A percentile compares a stretch with the other conserved stretches of the same genome.
These are phyloP conservation scores for Nematopogon swammerdamellus DNA, from an alignment of 2,888 invertebrate species.

Conservation along the genomic window DNA sequence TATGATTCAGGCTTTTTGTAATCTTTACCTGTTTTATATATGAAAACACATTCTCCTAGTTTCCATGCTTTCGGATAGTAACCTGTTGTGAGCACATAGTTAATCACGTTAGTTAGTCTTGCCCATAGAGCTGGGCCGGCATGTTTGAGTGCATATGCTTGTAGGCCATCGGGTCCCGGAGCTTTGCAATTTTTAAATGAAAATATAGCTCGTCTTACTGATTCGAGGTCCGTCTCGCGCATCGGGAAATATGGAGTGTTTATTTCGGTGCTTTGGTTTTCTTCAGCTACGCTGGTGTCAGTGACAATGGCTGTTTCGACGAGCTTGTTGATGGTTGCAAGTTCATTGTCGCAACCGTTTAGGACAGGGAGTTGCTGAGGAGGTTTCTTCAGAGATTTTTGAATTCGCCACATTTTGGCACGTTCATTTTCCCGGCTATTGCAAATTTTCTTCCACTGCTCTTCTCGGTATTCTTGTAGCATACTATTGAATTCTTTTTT, in stretches of 20 bases:
- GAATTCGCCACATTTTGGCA: not conserved
- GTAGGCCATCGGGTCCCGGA: not conserved
- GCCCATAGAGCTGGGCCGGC: no score
- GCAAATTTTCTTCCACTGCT: no score
- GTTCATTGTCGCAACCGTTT: not conserved
- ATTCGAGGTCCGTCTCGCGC: not conserved
- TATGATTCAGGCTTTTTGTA: not conserved
- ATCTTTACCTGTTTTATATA: slow-evolving; percentile 1
- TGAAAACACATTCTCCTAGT: slow-evolving; percentile 1
- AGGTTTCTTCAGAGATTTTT: not conserved
- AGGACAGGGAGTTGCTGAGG: not conserved
- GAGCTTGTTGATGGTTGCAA: not conserved
- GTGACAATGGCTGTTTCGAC: not conserved
- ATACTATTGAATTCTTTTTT: no score
- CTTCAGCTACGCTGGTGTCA: not conserved
- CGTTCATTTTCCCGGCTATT: no score
- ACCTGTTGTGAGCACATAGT: not conserved
- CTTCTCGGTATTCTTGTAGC: no score
- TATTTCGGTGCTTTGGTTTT: not conserved
- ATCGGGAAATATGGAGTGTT: not conserved
- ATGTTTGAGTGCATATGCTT: not conserved
- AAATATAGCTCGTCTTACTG: not conserved
- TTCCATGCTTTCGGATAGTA: slow-evolving; percentile 1
- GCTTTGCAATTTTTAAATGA: not conserved
- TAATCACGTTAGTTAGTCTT: not conserved